Evolutionary conservation across 2,888 invertebrate genomes (phyloP).

Genomic region (Hemaris fuciformis): DNA sequence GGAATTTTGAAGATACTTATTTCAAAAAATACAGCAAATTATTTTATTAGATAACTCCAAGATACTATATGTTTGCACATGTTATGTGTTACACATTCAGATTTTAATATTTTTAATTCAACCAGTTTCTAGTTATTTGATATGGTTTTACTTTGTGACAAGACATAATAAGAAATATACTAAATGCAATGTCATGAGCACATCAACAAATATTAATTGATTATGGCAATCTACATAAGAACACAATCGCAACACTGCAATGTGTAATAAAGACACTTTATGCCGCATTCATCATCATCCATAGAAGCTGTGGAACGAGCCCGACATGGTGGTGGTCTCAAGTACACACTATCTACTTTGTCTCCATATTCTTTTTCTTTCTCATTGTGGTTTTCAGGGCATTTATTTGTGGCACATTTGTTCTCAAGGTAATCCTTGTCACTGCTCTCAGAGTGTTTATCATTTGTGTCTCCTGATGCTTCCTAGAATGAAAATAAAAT

Average conservation of each 20-base stretch:
- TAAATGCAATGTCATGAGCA: not conserved
- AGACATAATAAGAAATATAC: not conserved
- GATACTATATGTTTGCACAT: too few species aligned
- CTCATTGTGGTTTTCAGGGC: slow-evolving; percentile 35
- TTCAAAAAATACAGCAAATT: too few species aligned
- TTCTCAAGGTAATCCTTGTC: slow-evolving; percentile 50
- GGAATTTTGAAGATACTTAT: too few species aligned
- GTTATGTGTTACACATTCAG: too few species aligned
- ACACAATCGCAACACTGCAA: slow-evolving; percentile 85
- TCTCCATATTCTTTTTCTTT: slow-evolving; percentile 49
- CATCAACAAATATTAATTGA: not conserved
- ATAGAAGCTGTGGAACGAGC: slow-evolving; percentile 45
- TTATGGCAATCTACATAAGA: slow-evolving; percentile 51
- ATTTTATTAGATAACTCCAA: too few species aligned
- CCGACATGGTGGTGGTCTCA: slow-evolving; percentile 55
- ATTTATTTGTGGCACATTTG: slow-evolving; percentile 40
- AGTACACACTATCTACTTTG: slow-evolving; percentile 65
- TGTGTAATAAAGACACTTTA: slow-evolving; percentile 83
- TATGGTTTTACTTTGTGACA: not conserved
- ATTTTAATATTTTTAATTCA: not conserved
- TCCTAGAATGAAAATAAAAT: slow-evolving; percentile 48
- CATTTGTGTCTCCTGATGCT: slow-evolving; percentile 54
- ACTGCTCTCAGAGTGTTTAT: slow-evolving; percentile 37
- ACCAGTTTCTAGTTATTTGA: not conserved
- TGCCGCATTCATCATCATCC: slow-evolving; percentile 80